These are phyloP conservation scores for Xenopus tropicalis DNA, from an alignment of 2,113 vertebrate genomes.

Conservation along the genomic window UCB_Xtro_10.0 CM004443.2:179420001-179420500, in stretches of 20 bases:
- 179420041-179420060: not conserved
- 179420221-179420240: conserved; percentile 10
- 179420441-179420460: conserved; percentile 6
- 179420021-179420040: conserved; percentile 1
- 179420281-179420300: conserved; percentile 43
- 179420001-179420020: conserved; percentile 3
- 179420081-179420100: conserved; percentile 18
- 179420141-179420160: conserved; percentile 33
- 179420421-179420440: conserved; percentile 19
- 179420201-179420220: conserved; percentile 36
- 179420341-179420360: conserved; percentile 32
- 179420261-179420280: conserved; percentile 24
- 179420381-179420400: conserved; percentile 36
- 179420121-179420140: conserved; percentile 38
- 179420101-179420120: conserved; percentile 31
- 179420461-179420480: conserved; percentile 19
- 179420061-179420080: conserved; percentile 1
- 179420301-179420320: conserved; percentile 10
- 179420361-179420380: conserved; percentile 34
- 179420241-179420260: conserved; percentile 20
- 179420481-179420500: conserved; percentile 9
- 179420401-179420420: conserved; percentile 33
- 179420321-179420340: conserved; percentile 13
- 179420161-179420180: conserved; percentile 34
- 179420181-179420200: conserved; percentile 41